Base-by-base conservation (phyloP, 1,140 invertebrate species). In the Apocrypta bakeri region DNA sequence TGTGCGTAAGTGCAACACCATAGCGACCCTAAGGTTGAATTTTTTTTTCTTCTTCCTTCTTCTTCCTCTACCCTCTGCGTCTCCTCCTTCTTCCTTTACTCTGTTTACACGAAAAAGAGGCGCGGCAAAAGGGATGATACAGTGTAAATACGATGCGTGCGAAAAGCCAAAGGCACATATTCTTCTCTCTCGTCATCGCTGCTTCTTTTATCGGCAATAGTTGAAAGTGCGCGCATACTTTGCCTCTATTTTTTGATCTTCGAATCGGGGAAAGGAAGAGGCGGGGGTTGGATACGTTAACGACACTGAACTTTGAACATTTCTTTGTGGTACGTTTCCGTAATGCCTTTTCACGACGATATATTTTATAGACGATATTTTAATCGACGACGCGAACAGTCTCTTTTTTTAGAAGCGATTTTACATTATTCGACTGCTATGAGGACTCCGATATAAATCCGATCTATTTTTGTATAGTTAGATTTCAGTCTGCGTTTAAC, bases 21-120 rank as follows among this genome's bases (percentile, higher is more conserved):
- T 69, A 73, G 72, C 74, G 79, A 31, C 79, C 68, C 79, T 33
- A 75, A n/a, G 21, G 17, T 56, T 11, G 24, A 2, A 12, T 25
- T 27, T 74, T 61, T 74, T 48, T 33, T 17, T 74, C 24, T 56
- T 8, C 12, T 12, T 27, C 72, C 40, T 48, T 8, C 14, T 7
- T 40, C 66, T 68, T 25, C 66, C 24, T 79, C 66, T 29, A n/a
- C 27, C 56, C 4, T n/a, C 48, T 17, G 11, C 61, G 40, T 48
- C 27, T 37, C 68, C 27, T 37, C 61, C 42, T 25, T 17, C 33
- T 48, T 66, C 40, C 68, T 61, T 14, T 6, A 7, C 77, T 56
- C 63, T 81, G 72, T 81, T 81, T 81, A 81, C 72, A 75, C 48
- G 63, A 75, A 64, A 75, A 81, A 64, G 69, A 75, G 27, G 24